Conservation (phyloP, 2,113 vertebrate species). For the Amphiprion percula region DNA sequence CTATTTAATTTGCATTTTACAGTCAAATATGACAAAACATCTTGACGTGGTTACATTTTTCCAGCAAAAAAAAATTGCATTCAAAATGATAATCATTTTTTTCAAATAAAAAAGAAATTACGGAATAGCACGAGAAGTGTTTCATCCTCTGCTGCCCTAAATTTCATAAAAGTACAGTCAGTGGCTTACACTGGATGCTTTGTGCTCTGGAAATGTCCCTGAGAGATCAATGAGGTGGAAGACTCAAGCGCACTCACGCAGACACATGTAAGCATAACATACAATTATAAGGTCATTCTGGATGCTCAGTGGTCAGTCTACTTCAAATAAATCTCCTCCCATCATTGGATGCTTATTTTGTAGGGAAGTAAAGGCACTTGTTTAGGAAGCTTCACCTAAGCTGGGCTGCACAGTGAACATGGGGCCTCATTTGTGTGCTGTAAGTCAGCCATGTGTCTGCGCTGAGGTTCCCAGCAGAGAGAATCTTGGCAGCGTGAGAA, state of each 20-base stretch:
- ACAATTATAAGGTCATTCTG: constrained; percentile 36
- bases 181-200: constrained; percentile 38
- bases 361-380: constrained; percentile 1
- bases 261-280: constrained; percentile 42
- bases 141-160: background rate
- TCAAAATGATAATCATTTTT: background rate
- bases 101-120: background rate
- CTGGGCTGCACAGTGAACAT: constrained; percentile 18
- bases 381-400: constrained; percentile 36
- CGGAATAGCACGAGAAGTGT: background rate
- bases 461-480: constrained; percentile 15
- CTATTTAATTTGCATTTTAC: constrained; percentile 17
- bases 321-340: constrained; percentile 20
- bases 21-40: background rate
- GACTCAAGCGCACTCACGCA: constrained; percentile 36
- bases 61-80: background rate
- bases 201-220: constrained; percentile 45
- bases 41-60: background rate
- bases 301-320: constrained; percentile 42
- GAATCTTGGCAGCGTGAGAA: constrained; percentile 1
- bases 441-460: constrained; percentile 43
- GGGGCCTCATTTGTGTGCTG: constrained; percentile 34
- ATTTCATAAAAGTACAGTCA: constrained; percentile 6
- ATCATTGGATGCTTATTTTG: constrained; percentile 67
- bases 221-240: constrained; percentile 72